phyloP scores from a whole-genome alignment of 1,140 invertebrate genomes.

The Pseudomyrmex flavicornis region DNA sequence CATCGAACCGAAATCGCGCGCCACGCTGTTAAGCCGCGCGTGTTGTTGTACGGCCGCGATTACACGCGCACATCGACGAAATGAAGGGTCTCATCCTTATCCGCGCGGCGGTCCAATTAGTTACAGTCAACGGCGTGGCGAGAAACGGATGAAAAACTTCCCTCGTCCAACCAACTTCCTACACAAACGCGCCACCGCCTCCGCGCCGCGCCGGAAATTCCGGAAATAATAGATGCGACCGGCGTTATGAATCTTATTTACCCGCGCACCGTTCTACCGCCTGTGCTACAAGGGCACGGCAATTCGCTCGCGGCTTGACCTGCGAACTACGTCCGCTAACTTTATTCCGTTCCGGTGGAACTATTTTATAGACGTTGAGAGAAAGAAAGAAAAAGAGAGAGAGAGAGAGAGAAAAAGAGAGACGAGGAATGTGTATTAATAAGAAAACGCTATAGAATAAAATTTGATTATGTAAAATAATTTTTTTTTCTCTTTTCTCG shows the following conservation, averaged over 20 bases:
- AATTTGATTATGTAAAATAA: neutral
- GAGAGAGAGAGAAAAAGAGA: no score
- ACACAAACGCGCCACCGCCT: conserved; percentile 53
- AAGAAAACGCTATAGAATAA: no score
- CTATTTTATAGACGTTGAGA: conserved; percentile 4
- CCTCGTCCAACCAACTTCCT: conserved; percentile 55
- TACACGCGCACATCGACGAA: conserved; percentile 5
- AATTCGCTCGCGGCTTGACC: conserved; percentile 44
- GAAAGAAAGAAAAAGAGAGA: no score
- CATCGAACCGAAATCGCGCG: conserved; percentile 32
- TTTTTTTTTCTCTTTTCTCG: neutral
- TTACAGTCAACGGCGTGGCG: conserved; percentile 60
- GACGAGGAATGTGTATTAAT: no score
- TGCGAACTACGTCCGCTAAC: conserved; percentile 32
- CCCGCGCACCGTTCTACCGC: conserved; percentile 27
- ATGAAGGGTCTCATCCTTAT: conserved; percentile 41
- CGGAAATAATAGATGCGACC: conserved; percentile 64
- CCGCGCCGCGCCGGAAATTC: conserved; percentile 39
- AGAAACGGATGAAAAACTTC: conserved; percentile 66
- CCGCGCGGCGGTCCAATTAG: conserved; percentile 46
- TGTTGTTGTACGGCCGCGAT: neutral
- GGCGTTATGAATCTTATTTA: conserved; percentile 68
- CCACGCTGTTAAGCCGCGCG: neutral
- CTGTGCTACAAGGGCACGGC: conserved; percentile 14
- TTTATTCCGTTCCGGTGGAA: conserved; percentile 1